Evolutionary conservation across 92 coral and sea anemone genomes (phyloP), one percentile per base, ranked within the genome.

Genomic region (Zoanthus sansibaricus): DNA sequence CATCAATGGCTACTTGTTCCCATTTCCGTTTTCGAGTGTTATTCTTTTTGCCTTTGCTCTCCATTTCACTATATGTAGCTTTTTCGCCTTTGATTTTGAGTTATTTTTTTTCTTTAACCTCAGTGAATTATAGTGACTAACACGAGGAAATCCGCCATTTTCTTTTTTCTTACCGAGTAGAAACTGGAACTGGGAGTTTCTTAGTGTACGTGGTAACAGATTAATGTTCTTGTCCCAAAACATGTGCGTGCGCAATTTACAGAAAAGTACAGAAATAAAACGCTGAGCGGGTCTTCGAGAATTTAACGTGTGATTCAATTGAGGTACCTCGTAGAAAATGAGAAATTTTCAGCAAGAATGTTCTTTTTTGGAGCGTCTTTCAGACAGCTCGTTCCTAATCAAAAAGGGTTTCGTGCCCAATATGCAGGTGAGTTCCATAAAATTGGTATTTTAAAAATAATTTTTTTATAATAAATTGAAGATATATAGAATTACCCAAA

Each of bases 361-460:
- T 78, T 89, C 93, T 9, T 97, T 79, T 67, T 82, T 97, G 42
- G 95, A 97, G 84, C 96, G 98, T 42, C 25, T 95, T 46, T 88
- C 96, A 46, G 82, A 87, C 48, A 89, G 77, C 83, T 84, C 97
- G 0, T 97, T 86, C 83, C 93, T 87, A 46, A 97, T 97, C 48
- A 95, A 95, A 94, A 97, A 97, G 83, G 99, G 99, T 7, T 97
- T 97, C 71, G 99, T 97, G 30, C 95, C 96, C 13, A 97, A 97
- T 79, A 97, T 97, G 99, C 88, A 95, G 98, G 99, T 96, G 67
- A 82, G 87, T 16, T 11, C 18, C 9, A 5, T 16, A 20, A 7
- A 17, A 18, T 17, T 9, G 15, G 58, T 52, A 3, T 15, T 14
- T 37, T 25, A 25, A 37, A 37, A 37, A 2, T 37, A 37, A 37